Evolutionary conservation across 2,888 invertebrate genomes (phyloP).

Genomic region (Phengaris arion): DNA sequence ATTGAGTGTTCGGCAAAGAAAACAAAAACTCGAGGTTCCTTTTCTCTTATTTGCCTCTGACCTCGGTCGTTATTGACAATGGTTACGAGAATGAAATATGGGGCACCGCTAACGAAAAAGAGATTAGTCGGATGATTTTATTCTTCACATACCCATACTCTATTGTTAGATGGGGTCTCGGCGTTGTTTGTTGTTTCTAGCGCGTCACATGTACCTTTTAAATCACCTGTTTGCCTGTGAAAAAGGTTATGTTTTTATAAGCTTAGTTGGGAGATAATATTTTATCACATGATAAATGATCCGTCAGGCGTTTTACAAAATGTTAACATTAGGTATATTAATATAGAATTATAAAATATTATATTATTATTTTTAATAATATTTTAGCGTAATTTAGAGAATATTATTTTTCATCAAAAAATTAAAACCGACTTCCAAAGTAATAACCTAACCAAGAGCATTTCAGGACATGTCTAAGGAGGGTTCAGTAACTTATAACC

Average conservation of each 20-base stretch:
- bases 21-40: constrained; percentile 68
- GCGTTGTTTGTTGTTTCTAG: constrained; percentile 60
- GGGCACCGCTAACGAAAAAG: constrained; percentile 72
- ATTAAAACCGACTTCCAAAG: no score
- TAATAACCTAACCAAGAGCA: no score
- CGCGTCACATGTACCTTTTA: constrained; percentile 53
- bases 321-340: not conserved
- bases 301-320: constrained; percentile 22
- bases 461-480: no score
- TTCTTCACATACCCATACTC: constrained; percentile 39
- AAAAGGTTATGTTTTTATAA: constrained; percentile 63
- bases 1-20: constrained; percentile 65
- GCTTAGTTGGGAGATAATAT: constrained; percentile 37
- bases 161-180: constrained; percentile 50
- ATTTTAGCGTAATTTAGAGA: no score
- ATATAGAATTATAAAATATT: not conserved
- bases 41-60: constrained; percentile 77
- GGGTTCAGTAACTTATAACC: no score
- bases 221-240: constrained; percentile 62
- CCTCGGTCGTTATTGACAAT: constrained; percentile 77
- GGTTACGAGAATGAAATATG: constrained; percentile 78
- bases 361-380: not conserved
- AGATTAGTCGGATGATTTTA: constrained; percentile 75
- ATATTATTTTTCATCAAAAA: no score
- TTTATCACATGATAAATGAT: constrained; percentile 34